These are phyloP conservation scores for Eupithecia insigniata DNA, from an alignment of 2,888 invertebrate species.

Conservation along the genomic window DNA sequence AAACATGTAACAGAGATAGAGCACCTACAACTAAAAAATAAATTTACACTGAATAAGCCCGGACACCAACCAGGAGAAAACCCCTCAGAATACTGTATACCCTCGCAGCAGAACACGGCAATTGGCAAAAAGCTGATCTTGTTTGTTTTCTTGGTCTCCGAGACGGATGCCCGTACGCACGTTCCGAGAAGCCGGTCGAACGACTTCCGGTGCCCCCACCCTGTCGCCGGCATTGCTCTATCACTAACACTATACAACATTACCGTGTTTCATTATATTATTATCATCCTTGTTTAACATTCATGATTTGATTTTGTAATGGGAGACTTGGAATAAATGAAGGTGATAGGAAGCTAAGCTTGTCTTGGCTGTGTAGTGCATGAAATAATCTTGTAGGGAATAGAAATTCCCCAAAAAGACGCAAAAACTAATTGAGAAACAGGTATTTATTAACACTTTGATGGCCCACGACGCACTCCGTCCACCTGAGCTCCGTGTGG, in stretches of 20 bases:
- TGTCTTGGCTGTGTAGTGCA: not conserved
- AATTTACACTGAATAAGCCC: not conserved
- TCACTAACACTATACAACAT: conserved; percentile 21
- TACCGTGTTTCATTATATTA: not conserved
- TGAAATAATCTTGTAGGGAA: not conserved
- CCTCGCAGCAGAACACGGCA: conserved; percentile 35
- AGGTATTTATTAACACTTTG: not conserved
- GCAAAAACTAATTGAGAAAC: not conserved
- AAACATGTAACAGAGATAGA: too few relatives aligned
- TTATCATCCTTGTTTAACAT: not conserved
- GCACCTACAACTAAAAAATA: not conserved
- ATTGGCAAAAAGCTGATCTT: conserved; percentile 40
- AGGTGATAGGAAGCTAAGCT: not conserved
- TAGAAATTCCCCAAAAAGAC: not conserved
- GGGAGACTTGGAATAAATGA: not conserved
- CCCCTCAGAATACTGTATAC: not conserved
- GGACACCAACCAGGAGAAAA: not conserved
- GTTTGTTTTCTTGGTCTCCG: conserved; percentile 52
- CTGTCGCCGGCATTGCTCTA: conserved; percentile 43
- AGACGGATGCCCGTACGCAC: conserved; percentile 60
- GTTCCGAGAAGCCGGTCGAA: conserved; percentile 68
- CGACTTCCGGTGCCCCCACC: conserved; percentile 69
- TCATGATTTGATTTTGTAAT: not conserved
- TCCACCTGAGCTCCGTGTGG: too few relatives aligned
- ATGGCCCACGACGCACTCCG: too few relatives aligned